phyloP scores from a whole-genome alignment of 2,797 vertebrate genomes.

The Enteromius anoplus region DNA sequence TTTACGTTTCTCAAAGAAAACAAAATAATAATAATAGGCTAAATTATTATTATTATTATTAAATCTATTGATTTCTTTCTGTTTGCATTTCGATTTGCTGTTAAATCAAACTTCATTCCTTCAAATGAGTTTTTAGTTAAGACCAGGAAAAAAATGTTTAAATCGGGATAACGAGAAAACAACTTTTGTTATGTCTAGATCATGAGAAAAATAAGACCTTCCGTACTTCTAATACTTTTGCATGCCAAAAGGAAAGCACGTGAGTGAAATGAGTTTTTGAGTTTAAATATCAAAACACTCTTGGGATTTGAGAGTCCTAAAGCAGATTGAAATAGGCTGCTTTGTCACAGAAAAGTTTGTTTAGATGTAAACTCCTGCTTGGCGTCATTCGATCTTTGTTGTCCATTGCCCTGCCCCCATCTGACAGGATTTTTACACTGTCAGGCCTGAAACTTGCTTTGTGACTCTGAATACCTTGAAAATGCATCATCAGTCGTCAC shows the following conservation, averaged over 20 bases:
- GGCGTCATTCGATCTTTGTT: conserved; percentile 19
- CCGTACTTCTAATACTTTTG: neutral
- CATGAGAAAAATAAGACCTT: no score
- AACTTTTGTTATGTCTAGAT: no score
- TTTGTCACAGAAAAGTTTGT: neutral
- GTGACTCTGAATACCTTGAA: neutral
- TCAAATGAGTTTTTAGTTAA: no score
- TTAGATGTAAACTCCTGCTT: conserved; percentile 1
- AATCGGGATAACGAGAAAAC: no score
- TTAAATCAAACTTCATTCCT: no score
- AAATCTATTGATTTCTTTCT: no score
- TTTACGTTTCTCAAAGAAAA: no score
- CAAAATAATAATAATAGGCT: no score
- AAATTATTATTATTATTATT: no score
- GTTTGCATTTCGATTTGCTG: no score
- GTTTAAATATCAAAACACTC: neutral
- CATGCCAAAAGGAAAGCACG: neutral
- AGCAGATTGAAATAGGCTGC: conserved; percentile 21
- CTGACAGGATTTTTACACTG: neutral
- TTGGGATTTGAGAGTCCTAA: neutral
- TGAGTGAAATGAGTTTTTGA: neutral
- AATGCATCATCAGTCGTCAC: neutral
- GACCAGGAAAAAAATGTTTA: no score
- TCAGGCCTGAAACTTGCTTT: neutral
- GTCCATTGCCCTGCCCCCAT: neutral